phyloP scores from a whole-genome alignment of 2,113 vertebrate genomes.

The Hyperoodon ampullatus region DNA sequence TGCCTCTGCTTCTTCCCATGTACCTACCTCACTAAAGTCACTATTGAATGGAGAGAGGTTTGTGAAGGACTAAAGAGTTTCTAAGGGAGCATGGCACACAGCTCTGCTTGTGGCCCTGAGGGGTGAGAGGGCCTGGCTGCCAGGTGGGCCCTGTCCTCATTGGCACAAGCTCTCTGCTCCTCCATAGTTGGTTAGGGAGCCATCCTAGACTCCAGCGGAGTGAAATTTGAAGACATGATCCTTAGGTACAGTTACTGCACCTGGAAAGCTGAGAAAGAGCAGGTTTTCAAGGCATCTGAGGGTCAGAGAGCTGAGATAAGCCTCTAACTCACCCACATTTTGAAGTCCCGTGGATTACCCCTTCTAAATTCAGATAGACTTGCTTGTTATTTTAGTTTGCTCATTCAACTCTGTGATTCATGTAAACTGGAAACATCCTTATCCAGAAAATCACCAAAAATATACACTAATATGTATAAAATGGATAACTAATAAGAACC shows the following conservation, averaged over 20 bases:
- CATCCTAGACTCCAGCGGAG: not conserved
- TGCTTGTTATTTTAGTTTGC: conserved; percentile 26
- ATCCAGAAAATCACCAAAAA: conserved; percentile 15
- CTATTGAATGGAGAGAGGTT: not conserved
- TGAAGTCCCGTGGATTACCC: not conserved
- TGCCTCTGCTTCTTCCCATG: not conserved
- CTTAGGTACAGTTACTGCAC: not conserved
- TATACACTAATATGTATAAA: not conserved
- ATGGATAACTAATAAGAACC: too few species aligned
- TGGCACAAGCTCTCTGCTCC: not conserved
- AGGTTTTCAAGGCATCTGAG: not conserved
- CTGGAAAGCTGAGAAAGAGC: not conserved
- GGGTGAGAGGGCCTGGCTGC: not conserved
- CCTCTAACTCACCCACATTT: not conserved
- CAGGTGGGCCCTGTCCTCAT: not conserved
- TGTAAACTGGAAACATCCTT: conserved; percentile 3
- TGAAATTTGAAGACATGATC: not conserved
- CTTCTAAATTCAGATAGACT: conserved; percentile 39
- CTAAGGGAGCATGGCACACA: not conserved
- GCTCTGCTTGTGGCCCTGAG: not conserved
- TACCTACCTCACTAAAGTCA: not conserved
- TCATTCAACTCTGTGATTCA: conserved; percentile 45
- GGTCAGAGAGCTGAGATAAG: not conserved
- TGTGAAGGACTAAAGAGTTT: not conserved
- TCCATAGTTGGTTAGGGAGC: not conserved